phyloP scores from a whole-genome alignment of 2,113 vertebrate genomes.

The Pachypanchax playfairii region DNA sequence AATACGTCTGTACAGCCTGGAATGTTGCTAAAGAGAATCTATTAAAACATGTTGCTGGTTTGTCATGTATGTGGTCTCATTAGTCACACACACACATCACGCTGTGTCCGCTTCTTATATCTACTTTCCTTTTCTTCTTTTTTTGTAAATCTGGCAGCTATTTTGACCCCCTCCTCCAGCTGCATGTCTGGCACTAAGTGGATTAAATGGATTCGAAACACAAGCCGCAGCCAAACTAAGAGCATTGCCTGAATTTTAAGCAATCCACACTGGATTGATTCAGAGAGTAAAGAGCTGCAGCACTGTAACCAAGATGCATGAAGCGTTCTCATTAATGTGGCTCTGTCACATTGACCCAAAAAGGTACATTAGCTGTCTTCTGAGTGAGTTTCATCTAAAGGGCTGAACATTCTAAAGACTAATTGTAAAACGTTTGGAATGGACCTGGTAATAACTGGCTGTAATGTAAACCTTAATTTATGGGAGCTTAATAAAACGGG shows the following conservation, averaged over 20 bases:
- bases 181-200: slow-evolving; percentile 57
- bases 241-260: slow-evolving; percentile 60
- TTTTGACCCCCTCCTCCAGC: slow-evolving; percentile 17
- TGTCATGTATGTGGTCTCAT: slow-evolving; percentile 2
- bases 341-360: slow-evolving; percentile 16
- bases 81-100: neutral
- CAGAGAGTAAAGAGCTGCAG: slow-evolving; percentile 47
- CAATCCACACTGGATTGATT: slow-evolving; percentile 58
- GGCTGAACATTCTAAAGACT: neutral
- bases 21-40: neutral
- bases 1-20: too few relatives aligned
- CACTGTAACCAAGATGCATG: slow-evolving; percentile 35
- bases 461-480: slow-evolving; percentile 5
- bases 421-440: slow-evolving; percentile 5
- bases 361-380: slow-evolving; percentile 15
- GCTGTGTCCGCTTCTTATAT: neutral
- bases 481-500: neutral
- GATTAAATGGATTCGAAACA: slow-evolving; percentile 72
- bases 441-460: neutral
- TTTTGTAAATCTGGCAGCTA: slow-evolving; percentile 14
- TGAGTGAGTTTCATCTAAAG: slow-evolving; percentile 2
- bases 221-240: slow-evolving; percentile 54
- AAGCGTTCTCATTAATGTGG: slow-evolving; percentile 14
- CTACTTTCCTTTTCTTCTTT: neutral
- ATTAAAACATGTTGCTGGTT: too few relatives aligned